Evolutionary conservation across 2,797 vertebrate genomes (phyloP), one percentile per base, ranked within the genome.

Genomic region (Nyctibius grandis): DNA sequence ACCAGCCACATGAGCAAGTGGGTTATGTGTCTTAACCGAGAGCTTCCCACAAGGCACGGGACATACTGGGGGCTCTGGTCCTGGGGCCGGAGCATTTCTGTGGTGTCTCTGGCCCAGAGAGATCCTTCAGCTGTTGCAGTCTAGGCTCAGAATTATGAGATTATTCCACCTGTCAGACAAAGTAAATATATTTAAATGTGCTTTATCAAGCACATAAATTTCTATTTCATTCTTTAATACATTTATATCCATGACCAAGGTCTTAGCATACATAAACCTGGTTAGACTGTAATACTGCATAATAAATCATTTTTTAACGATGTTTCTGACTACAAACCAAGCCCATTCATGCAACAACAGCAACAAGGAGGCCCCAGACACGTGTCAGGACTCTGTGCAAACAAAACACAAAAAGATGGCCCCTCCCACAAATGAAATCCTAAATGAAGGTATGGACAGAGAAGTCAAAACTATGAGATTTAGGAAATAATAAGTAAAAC

Each of bases 1-100:
- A 82, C 14, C 16, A 57, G 25, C 13, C 28, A 44, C 33, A 9
- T 0, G 0, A 78, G 12, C 25, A 38, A 82, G 15, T 0, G 5
- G 11, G 11, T 4, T 42, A 7, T 17, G 12, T 19, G 8, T 57
- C 26, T 38, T 25, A 68, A 33, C 12, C 3, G 3, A 23, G 14
- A 68, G 14, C 3, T 53, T 48, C 23, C n/a, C 26, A 16, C 5
- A 7, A 36, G 13, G 10, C 7, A 40, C 0, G 0, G 14, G 29
- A 38, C 3, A 6, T 56, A 31, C 22, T 22, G n/a, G 15, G 29
- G 4, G 3, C 9, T 56, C 15, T n/a, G 22, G 44, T 59, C 15
- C 79, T 53, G 15, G 3, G 20, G 10, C 13, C 47, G n/a, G 11
- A 38, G 38, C 7, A 3, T 7, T n/a, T 81, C 70, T 57, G 13